A percentile compares a stretch with the other conserved stretches of the same genome.
These are phyloP conservation scores for Ephydatia muelleri DNA, from an alignment of 37 sponge, comb jelly and placozoan genomes.

Conservation along the genomic window DNA sequence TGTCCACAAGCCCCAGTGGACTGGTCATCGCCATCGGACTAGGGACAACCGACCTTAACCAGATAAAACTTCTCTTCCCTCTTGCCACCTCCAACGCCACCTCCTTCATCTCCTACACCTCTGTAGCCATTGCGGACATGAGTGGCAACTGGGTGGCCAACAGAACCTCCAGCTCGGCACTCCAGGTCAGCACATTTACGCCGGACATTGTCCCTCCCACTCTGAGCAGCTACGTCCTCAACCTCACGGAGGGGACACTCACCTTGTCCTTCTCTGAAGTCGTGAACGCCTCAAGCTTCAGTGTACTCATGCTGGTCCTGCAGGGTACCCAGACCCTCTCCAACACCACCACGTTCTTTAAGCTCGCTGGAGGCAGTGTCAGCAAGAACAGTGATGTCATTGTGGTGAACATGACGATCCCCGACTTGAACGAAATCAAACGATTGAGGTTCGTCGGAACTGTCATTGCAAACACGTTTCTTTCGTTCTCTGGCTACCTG, in stretches of 20 bases:
- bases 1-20: slow-evolving; percentile 29
- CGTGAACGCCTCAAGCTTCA: slow-evolving; percentile 66
- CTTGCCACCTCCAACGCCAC: slow-evolving; percentile 58
- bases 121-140: slow-evolving; percentile 70
- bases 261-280: slow-evolving; percentile 79
- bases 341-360: slow-evolving; percentile 22
- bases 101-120: slow-evolving; percentile 69
- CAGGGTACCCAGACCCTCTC: slow-evolving; percentile 36
- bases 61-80: slow-evolving; percentile 65
- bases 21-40: slow-evolving; percentile 55
- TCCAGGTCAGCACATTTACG: slow-evolving; percentile 68
- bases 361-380: slow-evolving; percentile 41
- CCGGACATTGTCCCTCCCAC: slow-evolving; percentile 55
- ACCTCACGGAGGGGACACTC: slow-evolving; percentile 68
- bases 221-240: slow-evolving; percentile 50
- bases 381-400: slow-evolving; percentile 41
- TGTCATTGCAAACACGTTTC: slow-evolving; percentile 46
- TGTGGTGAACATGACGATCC: slow-evolving; percentile 28
- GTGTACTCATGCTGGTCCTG: slow-evolving; percentile 47
- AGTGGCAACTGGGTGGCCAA: slow-evolving; percentile 46
- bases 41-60: slow-evolving; percentile 68
- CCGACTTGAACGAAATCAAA: slow-evolving; percentile 77
- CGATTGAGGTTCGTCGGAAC: slow-evolving; percentile 48
- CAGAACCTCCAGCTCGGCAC: slow-evolving; percentile 11
- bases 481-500: slow-evolving; percentile 50